Evolutionary conservation across 2,113 vertebrate species (phyloP).

Genomic region (Physeter macrocephalus): DNA sequence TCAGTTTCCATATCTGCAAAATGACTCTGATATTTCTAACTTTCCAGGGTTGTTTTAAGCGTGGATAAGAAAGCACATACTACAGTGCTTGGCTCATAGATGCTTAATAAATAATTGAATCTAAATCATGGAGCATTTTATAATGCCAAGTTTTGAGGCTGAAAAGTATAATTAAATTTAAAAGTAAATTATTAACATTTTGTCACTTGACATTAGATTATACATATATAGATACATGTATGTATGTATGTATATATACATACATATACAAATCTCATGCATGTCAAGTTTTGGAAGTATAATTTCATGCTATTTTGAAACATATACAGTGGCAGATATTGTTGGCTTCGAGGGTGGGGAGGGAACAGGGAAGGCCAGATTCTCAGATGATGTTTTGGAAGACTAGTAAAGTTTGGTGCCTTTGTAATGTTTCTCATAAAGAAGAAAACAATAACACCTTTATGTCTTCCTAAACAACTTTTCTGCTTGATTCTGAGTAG

Average conservation of each 20-base stretch:
- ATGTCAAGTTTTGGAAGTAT: neutral
- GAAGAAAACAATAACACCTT: neutral
- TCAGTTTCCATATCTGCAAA: neutral
- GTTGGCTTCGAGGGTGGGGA: neutral
- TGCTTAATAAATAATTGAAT: neutral
- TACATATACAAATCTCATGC: neutral
- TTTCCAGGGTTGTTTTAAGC: neutral
- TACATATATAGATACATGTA: neutral
- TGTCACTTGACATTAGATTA: neutral
- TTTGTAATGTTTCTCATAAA: neutral
- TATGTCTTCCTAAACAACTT: neutral
- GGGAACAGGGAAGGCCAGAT: neutral
- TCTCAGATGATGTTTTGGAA: neutral
- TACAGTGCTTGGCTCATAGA: neutral
- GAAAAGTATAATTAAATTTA: neutral
- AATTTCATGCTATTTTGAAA: neutral
- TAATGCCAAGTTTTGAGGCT: neutral
- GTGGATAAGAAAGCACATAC: neutral
- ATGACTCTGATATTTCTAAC: neutral
- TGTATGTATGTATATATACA: neutral
- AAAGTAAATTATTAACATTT: neutral
- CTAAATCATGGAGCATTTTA: neutral
- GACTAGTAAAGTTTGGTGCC: neutral
- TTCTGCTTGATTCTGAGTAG: neutral
- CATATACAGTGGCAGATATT: neutral